Base-by-base conservation (phyloP, 1,140 invertebrate genomes). In the Formica exsecta region DNA sequence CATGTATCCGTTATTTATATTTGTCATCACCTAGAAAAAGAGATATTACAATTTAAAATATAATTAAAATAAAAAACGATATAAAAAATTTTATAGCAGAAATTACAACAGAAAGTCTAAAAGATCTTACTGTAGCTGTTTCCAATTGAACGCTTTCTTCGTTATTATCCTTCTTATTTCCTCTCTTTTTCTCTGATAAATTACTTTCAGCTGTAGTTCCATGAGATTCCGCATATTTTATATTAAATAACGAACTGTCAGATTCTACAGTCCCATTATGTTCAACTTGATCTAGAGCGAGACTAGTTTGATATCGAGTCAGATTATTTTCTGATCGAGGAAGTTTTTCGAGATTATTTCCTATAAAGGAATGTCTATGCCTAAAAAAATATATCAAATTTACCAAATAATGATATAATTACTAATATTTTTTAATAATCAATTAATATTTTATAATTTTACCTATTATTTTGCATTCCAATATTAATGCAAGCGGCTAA, bases 401-500 rank as follows among this genome's bases (percentile, higher is more conserved):
- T 44, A 16, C 6, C n/a, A 74, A 84, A 36, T 22, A 48, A 22
- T 57, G 3, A 51, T 19, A 51, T 4, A 74, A 48, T 38, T 36
- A 22, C 6, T 48, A 51, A 83, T 41, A 5, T 77, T 74, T 44
- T 36, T 62, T 36, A 44, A 11, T 11, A 32, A 54, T 59, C 7
- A 2, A 36, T 48, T 57, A 73, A 70, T 61, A 85, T 74, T 75
- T 61, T 25, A 62, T 41, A n/a, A 91, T 74, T 77, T 89, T 93
- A 96, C 95, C 95, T 94, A 89, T 95, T 96, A 92, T 96, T 96
- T 93, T 96, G 96, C 96, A 97, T 97, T 70, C 97, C 97, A 90
- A 97, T 96, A 87, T 96, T 96, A 88, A 97, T 97, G 89, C 97
- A 97, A 90, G 96, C 96, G 68, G 96, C 96, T 77, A 97, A 90